These are phyloP conservation scores for Delichon dasypus DNA, from an alignment of 2,797 vertebrate species.

Conservation along the genomic window DNA sequence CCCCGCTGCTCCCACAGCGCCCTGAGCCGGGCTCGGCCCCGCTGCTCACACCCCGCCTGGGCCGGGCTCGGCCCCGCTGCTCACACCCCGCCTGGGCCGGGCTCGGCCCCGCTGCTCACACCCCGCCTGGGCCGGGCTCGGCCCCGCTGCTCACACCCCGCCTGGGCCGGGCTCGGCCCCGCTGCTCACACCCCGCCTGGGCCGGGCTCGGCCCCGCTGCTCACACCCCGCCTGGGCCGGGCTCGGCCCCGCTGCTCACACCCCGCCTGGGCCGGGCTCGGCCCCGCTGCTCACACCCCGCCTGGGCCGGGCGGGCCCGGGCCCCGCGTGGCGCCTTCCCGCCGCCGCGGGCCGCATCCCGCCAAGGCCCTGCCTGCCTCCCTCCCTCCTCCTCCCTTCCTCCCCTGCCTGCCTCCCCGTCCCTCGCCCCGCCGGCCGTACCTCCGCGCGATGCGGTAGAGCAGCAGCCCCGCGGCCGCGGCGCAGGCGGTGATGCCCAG, in stretches of 20 bases:
- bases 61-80: too few relatives aligned
- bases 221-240: background rate
- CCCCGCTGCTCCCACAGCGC: background rate
- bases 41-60: too few relatives aligned
- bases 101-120: background rate
- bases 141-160: too few relatives aligned
- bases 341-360: background rate
- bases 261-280: background rate
- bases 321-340: background rate
- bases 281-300: too few relatives aligned
- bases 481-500: slow-evolving; percentile 85
- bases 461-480: slow-evolving; percentile 83
- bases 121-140: background rate
- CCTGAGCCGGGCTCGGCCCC: background rate
- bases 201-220: background rate
- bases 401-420: background rate
- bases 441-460: slow-evolving; percentile 87
- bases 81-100: too few relatives aligned
- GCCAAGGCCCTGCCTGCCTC: background rate
- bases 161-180: background rate
- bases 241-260: background rate
- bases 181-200: background rate
- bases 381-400: background rate
- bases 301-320: background rate
- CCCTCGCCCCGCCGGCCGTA: slow-evolving; percentile 2